Evolutionary conservation across 2,113 vertebrate species (phyloP).

Genomic region (Solenodon paradoxus): DNA sequence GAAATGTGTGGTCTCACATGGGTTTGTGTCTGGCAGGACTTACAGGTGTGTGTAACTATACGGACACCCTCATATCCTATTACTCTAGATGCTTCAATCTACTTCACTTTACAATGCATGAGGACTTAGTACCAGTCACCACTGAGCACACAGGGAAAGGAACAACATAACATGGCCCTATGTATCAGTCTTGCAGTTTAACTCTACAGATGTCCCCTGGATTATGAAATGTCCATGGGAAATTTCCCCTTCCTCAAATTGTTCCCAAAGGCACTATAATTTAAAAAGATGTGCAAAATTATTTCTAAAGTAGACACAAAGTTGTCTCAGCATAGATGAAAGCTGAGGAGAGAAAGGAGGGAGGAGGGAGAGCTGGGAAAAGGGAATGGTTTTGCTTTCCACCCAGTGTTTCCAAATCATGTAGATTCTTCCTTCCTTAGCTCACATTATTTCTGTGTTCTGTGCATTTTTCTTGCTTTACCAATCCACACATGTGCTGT

Average conservation of each 20-base stretch:
- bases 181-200: neutral
- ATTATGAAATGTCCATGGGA: neutral
- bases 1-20: neutral
- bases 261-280: neutral
- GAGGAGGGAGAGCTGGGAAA: neutral
- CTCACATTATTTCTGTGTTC: neutral
- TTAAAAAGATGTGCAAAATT: neutral
- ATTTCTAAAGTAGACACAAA: neutral
- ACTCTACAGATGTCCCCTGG: neutral
- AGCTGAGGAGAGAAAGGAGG: neutral
- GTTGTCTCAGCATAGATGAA: neutral
- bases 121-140: neutral
- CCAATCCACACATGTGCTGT: neutral
- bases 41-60: no score
- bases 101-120: neutral
- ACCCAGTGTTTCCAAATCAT: neutral
- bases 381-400: neutral
- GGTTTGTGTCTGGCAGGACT: neutral
- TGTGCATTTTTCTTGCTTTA: neutral
- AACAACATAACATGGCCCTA: neutral
- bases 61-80: neutral
- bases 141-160: neutral
- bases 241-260: neutral
- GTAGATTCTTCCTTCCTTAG: neutral
- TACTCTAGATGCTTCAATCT: neutral